Conservation (phyloP, 1,140 invertebrate genomes). For the Euwallacea fornicatus region DNA sequence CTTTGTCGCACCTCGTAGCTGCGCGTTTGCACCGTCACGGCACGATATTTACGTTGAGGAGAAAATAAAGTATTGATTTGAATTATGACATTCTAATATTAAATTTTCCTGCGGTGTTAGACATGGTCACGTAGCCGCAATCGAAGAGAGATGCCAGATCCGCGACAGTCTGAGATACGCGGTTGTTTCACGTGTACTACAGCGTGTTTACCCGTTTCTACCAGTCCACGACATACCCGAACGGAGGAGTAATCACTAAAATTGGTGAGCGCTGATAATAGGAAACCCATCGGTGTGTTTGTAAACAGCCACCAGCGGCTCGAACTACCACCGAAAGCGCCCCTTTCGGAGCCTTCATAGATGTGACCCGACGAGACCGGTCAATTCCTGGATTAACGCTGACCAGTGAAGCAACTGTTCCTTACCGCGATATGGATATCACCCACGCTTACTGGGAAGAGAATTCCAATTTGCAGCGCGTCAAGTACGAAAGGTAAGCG, state of each 20-base stretch:
- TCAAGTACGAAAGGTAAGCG: slow-evolving; percentile 47
- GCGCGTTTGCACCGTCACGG: slow-evolving; percentile 1
- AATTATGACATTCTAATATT: slow-evolving; percentile 4
- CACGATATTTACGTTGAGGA: not conserved
- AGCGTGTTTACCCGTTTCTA: slow-evolving; percentile 43
- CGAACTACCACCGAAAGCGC: not conserved
- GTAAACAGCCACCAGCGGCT: slow-evolving; percentile 27
- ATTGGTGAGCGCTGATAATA: slow-evolving; percentile 1
- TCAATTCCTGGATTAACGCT: not conserved
- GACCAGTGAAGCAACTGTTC: not conserved
- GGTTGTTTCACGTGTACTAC: slow-evolving; percentile 44
- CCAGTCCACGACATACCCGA: slow-evolving; percentile 42
- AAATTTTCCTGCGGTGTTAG: slow-evolving; percentile 1
- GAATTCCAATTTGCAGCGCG: slow-evolving; percentile 44
- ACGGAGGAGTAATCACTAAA: slow-evolving; percentile 11
- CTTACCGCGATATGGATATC: slow-evolving; percentile 41
- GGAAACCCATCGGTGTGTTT: slow-evolving; percentile 36
- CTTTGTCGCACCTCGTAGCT: not conserved
- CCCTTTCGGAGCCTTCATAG: not conserved
- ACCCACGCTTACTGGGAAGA: slow-evolving; percentile 45
- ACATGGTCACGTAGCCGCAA: not conserved
- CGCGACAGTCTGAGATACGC: slow-evolving; percentile 28
- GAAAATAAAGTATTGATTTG: slow-evolving; percentile 17
- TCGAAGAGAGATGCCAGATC: slow-evolving; percentile 35
- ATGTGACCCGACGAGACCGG: not conserved